Conservation (phyloP, 2,797 vertebrate species). For the Liasis olivaceus region DNA sequence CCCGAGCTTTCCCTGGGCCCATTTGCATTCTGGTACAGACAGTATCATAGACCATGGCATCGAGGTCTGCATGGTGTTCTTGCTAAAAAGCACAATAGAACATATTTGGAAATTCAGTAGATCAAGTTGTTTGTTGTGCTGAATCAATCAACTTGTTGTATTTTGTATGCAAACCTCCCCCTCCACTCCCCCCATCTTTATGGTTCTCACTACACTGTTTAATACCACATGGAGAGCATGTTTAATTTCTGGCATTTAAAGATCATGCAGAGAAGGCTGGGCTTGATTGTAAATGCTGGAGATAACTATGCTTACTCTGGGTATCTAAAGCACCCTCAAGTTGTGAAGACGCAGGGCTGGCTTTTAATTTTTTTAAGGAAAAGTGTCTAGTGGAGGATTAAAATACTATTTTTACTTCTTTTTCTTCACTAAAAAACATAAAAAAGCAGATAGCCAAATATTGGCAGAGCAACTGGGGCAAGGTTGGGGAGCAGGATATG, state of each 20-base stretch:
- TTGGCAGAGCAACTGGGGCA: too few relatives aligned
- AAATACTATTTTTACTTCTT: too few relatives aligned
- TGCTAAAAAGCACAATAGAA: conserved; percentile 58
- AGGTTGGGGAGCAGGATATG: too few relatives aligned
- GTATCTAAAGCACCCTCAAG: background rate
- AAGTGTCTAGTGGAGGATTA: too few relatives aligned
- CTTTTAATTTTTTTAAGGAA: too few relatives aligned
- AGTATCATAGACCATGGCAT: conserved; percentile 14
- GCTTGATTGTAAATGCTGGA: background rate
- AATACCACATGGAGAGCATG: conserved; percentile 8
- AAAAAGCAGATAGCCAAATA: too few relatives aligned
- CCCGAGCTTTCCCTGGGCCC: conserved; percentile 36
- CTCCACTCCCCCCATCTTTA: conserved; percentile 42
- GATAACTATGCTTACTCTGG: background rate
- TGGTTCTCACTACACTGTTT: conserved; percentile 64
- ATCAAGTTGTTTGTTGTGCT: conserved; percentile 63
- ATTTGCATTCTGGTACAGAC: conserved; percentile 41
- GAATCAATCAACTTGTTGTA: conserved; percentile 65
- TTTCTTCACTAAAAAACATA: too few relatives aligned
- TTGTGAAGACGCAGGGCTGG: too few relatives aligned
- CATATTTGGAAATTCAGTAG: conserved; percentile 60
- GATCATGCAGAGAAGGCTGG: conserved; percentile 40
- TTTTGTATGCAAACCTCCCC: conserved; percentile 37
- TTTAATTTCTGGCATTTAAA: conserved; percentile 48
- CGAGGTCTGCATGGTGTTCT: conserved; percentile 52